Base-by-base conservation (phyloP, 2,888 invertebrate genomes). In the Didymodactylos carnosus region DNA sequence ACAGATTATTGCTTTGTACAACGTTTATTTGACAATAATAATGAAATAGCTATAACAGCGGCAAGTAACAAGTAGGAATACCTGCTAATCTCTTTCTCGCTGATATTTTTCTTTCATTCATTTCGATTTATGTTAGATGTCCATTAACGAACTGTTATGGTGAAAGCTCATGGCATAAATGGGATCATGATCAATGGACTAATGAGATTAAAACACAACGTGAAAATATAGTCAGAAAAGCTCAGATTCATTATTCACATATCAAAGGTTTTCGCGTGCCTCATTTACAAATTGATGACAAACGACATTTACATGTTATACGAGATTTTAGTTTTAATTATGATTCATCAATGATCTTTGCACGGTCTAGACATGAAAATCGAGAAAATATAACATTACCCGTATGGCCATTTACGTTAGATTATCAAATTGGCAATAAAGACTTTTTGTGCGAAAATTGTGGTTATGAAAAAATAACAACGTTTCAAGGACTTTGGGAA, bases 1-100 rank as follows among this genome's bases (percentile, higher is more conserved):
- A 71, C 71, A 25, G 74, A 74, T 3, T 74, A 74, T 39, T 74
- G 74, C 35, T 49, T 74, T 43, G 62, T 71, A 0, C 74, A 71
- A 53, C 71, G 71, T 40, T 25, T 74, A 25, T 74, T 74, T 16
- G 71, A 74, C 29, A 74, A 74, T 39, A 71, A 74, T 40, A 71
- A 74, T 27, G 74, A 74, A 53, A 74, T 74, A 53, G 40, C 35
- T n/a, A 35, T 62, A 13, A 35, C 62, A 14, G 14, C n/a, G 11
- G 16, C 62, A 10, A 62, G 19, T 11, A 62, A 62, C 11, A 35
- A 53, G 53, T 53, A 53, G 29, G 29, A 0, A 29, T 3, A 53
- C 16, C 6, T 23, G n/a, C n/a, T n/a, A n/a, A n/a, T 25, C 27
- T 4, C 8, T 27, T 3, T 53, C 16, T 16, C 14, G 3, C 7